These are phyloP conservation scores for Nephrotoma guestfalica DNA, from an alignment of 2,888 invertebrate species.

Conservation along the genomic window DNA sequence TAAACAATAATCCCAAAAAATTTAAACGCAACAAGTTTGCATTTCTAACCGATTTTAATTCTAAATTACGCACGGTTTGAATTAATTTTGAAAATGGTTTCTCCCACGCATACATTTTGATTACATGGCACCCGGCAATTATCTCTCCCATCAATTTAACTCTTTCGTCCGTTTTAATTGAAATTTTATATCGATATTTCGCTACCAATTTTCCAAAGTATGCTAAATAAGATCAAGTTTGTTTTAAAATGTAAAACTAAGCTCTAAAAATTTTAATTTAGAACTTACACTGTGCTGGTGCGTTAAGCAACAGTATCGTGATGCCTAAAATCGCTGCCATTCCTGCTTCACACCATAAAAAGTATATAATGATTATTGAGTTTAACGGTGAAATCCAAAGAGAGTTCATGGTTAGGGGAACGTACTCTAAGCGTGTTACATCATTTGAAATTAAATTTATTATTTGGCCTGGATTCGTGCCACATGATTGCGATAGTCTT, in stretches of 20 bases:
- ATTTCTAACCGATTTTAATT: slow-evolving; percentile 42
- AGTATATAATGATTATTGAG: slow-evolving; percentile 46
- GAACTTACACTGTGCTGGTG: slow-evolving; percentile 58
- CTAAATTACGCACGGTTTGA: slow-evolving; percentile 48
- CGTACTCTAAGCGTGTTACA: slow-evolving; percentile 67
- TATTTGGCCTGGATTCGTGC: slow-evolving; percentile 76
- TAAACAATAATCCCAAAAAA: too few species aligned
- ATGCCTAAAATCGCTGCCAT: slow-evolving; percentile 54
- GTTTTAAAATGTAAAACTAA: not conserved
- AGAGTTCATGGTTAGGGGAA: slow-evolving; percentile 58
- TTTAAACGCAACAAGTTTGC: too few species aligned
- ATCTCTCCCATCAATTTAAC: slow-evolving; percentile 65
- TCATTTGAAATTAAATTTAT: slow-evolving; percentile 82
- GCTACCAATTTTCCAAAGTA: slow-evolving; percentile 22
- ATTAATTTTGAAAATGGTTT: slow-evolving; percentile 61
- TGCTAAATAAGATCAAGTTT: slow-evolving; percentile 10
- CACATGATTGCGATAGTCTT: slow-evolving; percentile 23
- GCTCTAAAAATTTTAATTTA: not conserved
- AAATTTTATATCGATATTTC: slow-evolving; percentile 34
- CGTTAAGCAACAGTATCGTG: slow-evolving; percentile 48
- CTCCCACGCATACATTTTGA: too few species aligned
- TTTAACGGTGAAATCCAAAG: slow-evolving; percentile 66
- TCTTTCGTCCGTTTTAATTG: slow-evolving; percentile 53
- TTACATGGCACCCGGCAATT: slow-evolving; percentile 42
- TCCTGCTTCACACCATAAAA: slow-evolving; percentile 54